A percentile compares a stretch with the other conserved stretches of the same genome.
phyloP scores from a whole-genome alignment of 2,797 vertebrate genomes.

The Clarias fuscus region DNA sequence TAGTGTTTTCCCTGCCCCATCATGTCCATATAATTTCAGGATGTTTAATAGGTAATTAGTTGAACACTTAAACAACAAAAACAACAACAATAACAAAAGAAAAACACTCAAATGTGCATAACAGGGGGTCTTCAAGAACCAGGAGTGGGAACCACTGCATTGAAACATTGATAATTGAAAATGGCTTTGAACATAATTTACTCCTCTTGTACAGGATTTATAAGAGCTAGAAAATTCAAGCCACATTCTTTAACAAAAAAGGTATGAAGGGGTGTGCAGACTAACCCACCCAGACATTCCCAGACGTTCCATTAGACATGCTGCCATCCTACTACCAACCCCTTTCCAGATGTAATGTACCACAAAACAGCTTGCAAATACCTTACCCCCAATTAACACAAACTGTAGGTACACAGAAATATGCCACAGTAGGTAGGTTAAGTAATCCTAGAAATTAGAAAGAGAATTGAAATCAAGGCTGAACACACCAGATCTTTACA shows the following conservation, averaged over 20 bases:
- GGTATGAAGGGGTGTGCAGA: not conserved
- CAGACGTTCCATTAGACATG: not conserved
- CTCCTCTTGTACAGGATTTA: constrained; percentile 49
- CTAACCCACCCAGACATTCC: constrained; percentile 12
- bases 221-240: constrained; percentile 50
- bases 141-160: not conserved
- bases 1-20: too few relatives aligned
- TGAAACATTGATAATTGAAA: constrained; percentile 20
- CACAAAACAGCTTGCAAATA: not conserved
- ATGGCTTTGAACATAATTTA: constrained; percentile 18
- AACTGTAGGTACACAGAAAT: not conserved
- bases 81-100: too few relatives aligned
- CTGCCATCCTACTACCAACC: not conserved
- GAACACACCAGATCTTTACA: not conserved
- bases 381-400: not conserved
- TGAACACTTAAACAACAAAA: too few relatives aligned
- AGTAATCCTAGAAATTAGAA: not conserved
- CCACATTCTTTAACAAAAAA: constrained; percentile 23
- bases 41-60: too few relatives aligned
- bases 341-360: not conserved
- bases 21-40: too few relatives aligned
- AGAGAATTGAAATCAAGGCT: not conserved
- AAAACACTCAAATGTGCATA: too few relatives aligned
- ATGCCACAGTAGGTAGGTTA: not conserved
- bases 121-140: too few relatives aligned